These are phyloP conservation scores for Antedon bifida DNA, from an alignment of 35 echinoderm and acorn worm genomes.

Conservation along the genomic window DNA sequence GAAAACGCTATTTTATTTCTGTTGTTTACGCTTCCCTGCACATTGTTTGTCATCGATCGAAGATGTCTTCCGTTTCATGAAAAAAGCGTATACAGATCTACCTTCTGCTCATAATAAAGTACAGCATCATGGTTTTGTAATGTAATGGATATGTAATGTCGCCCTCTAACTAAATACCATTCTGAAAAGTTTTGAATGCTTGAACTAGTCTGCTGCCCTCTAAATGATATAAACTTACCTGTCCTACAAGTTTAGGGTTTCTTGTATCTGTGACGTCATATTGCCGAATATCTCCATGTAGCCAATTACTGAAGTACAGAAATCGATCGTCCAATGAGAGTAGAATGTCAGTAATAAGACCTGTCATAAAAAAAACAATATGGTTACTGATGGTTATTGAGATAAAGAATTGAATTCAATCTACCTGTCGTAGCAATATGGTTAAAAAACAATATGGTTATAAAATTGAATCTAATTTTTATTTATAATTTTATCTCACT, in stretches of 20 bases:
- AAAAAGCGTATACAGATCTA: no score
- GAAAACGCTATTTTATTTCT: no score
- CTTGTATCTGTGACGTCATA: slow-evolving; percentile 78
- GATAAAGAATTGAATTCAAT: not conserved
- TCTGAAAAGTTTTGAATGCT: no score
- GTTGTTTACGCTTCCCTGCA: no score
- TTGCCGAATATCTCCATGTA: slow-evolving; percentile 92
- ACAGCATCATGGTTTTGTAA: not conserved
- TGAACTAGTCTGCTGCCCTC: not conserved
- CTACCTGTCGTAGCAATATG: no score
- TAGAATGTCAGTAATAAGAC: slow-evolving; percentile 91
- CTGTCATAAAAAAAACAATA: slow-evolving; percentile 26
- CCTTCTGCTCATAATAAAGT: no score
- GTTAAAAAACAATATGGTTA: no score
- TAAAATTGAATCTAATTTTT: no score
- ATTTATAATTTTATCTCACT: not conserved
- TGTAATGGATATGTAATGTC: not conserved
- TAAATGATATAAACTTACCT: slow-evolving; percentile 39
- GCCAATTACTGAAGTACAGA: slow-evolving; percentile 91
- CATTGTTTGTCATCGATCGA: no score
- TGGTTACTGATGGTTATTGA: no score
- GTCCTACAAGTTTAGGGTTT: slow-evolving; percentile 77
- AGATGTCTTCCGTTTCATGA: no score
- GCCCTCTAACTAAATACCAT: not conserved
- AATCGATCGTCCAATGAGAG: slow-evolving; percentile 84